Conservation (phyloP, 1,140 invertebrate genomes). For the Leptonema lineaticorne region DNA sequence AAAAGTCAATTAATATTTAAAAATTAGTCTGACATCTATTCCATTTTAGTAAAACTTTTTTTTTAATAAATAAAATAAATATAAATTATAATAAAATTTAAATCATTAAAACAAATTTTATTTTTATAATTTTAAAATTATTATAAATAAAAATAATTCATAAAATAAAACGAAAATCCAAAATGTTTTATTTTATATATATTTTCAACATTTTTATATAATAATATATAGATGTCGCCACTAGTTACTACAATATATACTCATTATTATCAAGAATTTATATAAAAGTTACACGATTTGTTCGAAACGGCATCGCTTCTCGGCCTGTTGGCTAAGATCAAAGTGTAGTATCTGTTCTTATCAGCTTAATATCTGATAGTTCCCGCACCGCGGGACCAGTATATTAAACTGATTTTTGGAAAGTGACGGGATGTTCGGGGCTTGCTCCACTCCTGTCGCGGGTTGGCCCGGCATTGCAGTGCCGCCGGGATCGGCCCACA, state of each 20-base stretch:
- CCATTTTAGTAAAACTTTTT: too few relatives aligned
- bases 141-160: too few relatives aligned
- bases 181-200: not conserved
- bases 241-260: not conserved
- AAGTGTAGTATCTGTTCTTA: constrained; percentile 62
- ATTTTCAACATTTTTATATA: not conserved
- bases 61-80: too few relatives aligned
- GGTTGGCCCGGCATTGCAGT: constrained; percentile 66
- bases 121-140: too few relatives aligned
- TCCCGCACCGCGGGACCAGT: constrained; percentile 53
- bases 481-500: constrained; percentile 42
- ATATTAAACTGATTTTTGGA: constrained; percentile 68
- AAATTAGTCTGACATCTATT: too few relatives aligned
- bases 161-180: too few relatives aligned
- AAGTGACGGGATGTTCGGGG: constrained; percentile 52
- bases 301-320: constrained; percentile 50
- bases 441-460: constrained; percentile 59
- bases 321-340: constrained; percentile 56
- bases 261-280: not conserved
- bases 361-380: constrained; percentile 65
- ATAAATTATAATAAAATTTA: too few relatives aligned
- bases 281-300: not conserved
- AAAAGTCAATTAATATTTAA: too few relatives aligned
- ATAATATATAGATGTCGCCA: constrained; percentile 1
- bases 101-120: too few relatives aligned